phyloP scores from a whole-genome alignment of 2,797 vertebrate species.

The Trachurus trachurus region DNA sequence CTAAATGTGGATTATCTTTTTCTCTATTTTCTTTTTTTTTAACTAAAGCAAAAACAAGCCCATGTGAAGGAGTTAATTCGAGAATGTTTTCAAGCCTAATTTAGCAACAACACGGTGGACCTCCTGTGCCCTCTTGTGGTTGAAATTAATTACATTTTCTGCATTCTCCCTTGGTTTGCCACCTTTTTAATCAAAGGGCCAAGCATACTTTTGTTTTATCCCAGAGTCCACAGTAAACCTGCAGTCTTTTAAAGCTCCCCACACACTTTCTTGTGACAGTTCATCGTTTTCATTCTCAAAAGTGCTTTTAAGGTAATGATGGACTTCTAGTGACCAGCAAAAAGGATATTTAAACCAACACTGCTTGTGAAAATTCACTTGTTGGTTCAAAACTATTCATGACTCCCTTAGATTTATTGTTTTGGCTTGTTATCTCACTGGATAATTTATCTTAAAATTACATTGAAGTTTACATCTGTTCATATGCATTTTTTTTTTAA shows the following conservation, averaged over 20 bases:
- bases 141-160: conserved; percentile 7
- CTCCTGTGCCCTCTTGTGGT: conserved; percentile 84
- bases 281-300: neutral
- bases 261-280: neutral
- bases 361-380: too few species aligned
- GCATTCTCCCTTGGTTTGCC: neutral
- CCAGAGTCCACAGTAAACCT: neutral
- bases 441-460: neutral
- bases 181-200: neutral
- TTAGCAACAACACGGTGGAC: conserved; percentile 40
- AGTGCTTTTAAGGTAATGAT: neutral
- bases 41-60: conserved; percentile 50
- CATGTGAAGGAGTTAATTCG: conserved; percentile 41
- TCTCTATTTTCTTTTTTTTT: conserved; percentile 54
- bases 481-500: neutral
- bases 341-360: neutral
- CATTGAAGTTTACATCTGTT: neutral
- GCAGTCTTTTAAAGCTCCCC: neutral
- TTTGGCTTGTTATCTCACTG: conserved; percentile 3
- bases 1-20: conserved; percentile 64
- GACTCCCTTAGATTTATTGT: neutral
- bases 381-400: neutral
- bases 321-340: neutral
- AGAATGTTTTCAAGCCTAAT: conserved; percentile 25
- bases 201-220: neutral